Conservation (phyloP, 2,113 vertebrate genomes). For the Dicrurus megarhynchus region DNA sequence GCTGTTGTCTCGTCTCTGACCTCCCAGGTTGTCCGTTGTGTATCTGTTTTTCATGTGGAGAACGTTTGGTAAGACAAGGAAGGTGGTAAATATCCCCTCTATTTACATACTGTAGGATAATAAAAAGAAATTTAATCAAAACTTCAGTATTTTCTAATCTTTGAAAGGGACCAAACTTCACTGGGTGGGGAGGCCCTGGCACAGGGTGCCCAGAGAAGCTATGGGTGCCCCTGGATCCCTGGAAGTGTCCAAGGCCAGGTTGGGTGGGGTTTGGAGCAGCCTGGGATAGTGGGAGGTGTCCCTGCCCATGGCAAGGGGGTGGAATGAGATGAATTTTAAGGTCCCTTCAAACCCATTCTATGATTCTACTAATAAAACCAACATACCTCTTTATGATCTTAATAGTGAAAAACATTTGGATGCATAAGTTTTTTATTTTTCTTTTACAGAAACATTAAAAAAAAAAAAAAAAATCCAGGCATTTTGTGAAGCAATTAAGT, state of each 20-base stretch:
- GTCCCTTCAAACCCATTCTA: background rate
- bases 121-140: background rate
- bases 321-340: background rate
- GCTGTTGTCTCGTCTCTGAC: background rate
- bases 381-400: background rate
- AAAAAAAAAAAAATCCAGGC: background rate
- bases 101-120: background rate
- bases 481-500: background rate
- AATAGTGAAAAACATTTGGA: background rate
- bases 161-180: background rate
- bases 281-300: rapidly evolving
- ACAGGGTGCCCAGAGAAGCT: background rate
- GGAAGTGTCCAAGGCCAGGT: rapidly evolving
- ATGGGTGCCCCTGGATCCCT: background rate
- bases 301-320: background rate
- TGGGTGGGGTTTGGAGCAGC: rapidly evolving
- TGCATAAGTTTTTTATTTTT: background rate
- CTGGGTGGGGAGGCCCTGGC: background rate
- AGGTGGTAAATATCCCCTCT: background rate
- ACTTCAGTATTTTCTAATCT: background rate
- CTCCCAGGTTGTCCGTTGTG: background rate
- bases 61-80: background rate
- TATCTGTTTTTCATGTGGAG: background rate
- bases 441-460: background rate
- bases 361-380: background rate